phyloP scores from a whole-genome alignment of 2,888 invertebrate genomes.

The Idaea aversata region DNA sequence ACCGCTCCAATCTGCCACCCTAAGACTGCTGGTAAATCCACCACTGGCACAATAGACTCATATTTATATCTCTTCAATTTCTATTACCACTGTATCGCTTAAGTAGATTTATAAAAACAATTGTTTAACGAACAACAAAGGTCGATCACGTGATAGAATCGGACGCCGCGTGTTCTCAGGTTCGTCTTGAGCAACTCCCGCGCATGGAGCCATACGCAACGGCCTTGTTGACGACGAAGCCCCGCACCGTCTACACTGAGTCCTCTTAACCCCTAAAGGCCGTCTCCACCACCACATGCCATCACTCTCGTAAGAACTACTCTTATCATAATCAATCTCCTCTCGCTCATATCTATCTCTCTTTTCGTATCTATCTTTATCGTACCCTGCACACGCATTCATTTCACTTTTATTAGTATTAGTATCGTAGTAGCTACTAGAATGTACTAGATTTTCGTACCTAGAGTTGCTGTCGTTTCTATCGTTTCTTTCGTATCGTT shows the following conservation, averaged over 20 bases:
- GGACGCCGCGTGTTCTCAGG: conserved; percentile 38
- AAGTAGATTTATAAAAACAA: conserved; percentile 50
- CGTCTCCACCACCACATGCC: conserved; percentile 58
- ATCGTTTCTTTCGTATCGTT: conserved; percentile 24
- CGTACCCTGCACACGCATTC: conserved; percentile 30
- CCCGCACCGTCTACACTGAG: conserved; percentile 58
- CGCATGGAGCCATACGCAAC: conserved; percentile 58
- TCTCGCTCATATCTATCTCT: conserved; percentile 29
- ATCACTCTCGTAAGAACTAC: conserved; percentile 29
- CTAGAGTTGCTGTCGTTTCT: conserved; percentile 14
- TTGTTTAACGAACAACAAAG: conserved; percentile 64
- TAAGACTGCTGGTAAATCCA: too few species aligned
- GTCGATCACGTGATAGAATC: conserved; percentile 60
- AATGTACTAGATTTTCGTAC: conserved; percentile 14
- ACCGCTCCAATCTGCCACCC: too few species aligned
- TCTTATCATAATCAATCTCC: conserved; percentile 28
- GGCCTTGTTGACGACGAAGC: conserved; percentile 62
- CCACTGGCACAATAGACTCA: too few species aligned
- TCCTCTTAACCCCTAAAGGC: conserved; percentile 50
- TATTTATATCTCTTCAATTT: neutral
- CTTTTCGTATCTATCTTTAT: conserved; percentile 23
- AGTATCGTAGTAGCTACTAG: conserved; percentile 18
- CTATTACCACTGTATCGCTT: neutral
- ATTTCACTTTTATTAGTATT: conserved; percentile 19
- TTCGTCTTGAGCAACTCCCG: conserved; percentile 44